Evolutionary conservation across 53 echinoderm and acorn worm genomes (phyloP).

Genomic region (Paelopatides confundens): DNA sequence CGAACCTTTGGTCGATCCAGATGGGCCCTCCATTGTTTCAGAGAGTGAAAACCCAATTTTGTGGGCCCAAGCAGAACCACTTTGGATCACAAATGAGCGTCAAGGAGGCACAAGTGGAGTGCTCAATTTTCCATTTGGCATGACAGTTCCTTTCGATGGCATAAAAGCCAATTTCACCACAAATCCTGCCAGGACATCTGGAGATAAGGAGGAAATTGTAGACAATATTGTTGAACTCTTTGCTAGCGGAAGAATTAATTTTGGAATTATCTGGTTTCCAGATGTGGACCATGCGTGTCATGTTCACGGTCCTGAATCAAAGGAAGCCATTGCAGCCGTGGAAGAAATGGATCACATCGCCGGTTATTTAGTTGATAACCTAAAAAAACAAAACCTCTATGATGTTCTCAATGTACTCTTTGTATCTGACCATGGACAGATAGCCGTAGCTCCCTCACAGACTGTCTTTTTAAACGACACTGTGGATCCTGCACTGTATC

Average conservation of each 20-base stretch:
- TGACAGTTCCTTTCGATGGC: constrained; percentile 67
- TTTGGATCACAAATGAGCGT: constrained; percentile 90
- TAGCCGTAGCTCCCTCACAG: constrained; percentile 26
- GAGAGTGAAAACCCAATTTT: constrained; percentile 40
- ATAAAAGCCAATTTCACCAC: constrained; percentile 56
- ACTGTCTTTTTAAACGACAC: constrained; percentile 60
- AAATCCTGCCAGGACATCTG: constrained; percentile 26
- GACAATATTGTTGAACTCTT: constrained; percentile 77
- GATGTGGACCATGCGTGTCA: constrained; percentile 97
- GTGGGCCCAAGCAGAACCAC: constrained; percentile 82
- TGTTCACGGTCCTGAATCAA: constrained; percentile 73
- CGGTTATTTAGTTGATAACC: constrained; percentile 71
- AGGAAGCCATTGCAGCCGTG: constrained; percentile 51
- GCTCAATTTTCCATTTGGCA: constrained; percentile 63
- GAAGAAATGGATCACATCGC: constrained; percentile 70
- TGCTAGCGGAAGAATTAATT: constrained; percentile 67
- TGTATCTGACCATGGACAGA: constrained; percentile 92
- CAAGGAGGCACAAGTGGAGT: constrained; percentile 82
- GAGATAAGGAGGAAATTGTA: constrained; percentile 59
- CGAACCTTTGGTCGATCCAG: constrained; percentile 67
- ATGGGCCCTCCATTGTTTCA: constrained; percentile 23
- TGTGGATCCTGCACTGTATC: constrained; percentile 64
- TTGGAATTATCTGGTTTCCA: constrained; percentile 87
- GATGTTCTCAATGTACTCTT: constrained; percentile 77
- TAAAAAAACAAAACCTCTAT: constrained; percentile 62